These are phyloP conservation scores for Parnassius orleans DNA, from an alignment of 2,888 invertebrate genomes.

Conservation along the genomic window DNA sequence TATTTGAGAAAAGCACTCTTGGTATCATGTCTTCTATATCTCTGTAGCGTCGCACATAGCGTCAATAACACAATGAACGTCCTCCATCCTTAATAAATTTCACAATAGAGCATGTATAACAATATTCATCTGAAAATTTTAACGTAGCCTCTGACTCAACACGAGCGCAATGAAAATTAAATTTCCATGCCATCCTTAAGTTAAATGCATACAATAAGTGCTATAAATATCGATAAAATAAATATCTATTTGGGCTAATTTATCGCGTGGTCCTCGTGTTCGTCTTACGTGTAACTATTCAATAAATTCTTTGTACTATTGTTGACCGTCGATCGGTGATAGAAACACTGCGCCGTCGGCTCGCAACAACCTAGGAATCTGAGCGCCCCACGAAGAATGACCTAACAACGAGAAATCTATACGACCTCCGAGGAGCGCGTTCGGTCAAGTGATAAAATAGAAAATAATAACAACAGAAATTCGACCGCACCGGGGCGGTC, in stretches of 20 bases:
- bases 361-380: conserved; percentile 26
- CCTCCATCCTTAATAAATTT: neutral
- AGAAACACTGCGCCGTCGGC: conserved; percentile 28
- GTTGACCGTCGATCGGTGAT: conserved; percentile 34
- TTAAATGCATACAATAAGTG: conserved; percentile 70
- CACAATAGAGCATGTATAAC: conserved; percentile 6
- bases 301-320: conserved; percentile 73
- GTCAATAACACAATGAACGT: neutral
- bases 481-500: conserved; percentile 65
- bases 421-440: conserved; percentile 11
- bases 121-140: conserved; percentile 34
- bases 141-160: conserved; percentile 48
- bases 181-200: conserved; percentile 61
- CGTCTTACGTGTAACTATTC: conserved; percentile 69
- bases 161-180: conserved; percentile 53
- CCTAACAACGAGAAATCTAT: neutral
- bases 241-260: conserved; percentile 69
- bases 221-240: conserved; percentile 71
- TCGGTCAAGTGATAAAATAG: conserved; percentile 40
- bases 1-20: conserved; percentile 69
- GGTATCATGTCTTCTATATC: conserved; percentile 5
- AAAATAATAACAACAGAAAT: conserved; percentile 59
- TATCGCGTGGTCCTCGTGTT: conserved; percentile 73
- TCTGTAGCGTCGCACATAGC: conserved; percentile 19
- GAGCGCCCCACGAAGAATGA: neutral